Percentiles rank a stretch among this genome's conserved stretches.
phyloP scores from a whole-genome alignment of 2,797 vertebrate species.

The Cyclura pinguis region DNA sequence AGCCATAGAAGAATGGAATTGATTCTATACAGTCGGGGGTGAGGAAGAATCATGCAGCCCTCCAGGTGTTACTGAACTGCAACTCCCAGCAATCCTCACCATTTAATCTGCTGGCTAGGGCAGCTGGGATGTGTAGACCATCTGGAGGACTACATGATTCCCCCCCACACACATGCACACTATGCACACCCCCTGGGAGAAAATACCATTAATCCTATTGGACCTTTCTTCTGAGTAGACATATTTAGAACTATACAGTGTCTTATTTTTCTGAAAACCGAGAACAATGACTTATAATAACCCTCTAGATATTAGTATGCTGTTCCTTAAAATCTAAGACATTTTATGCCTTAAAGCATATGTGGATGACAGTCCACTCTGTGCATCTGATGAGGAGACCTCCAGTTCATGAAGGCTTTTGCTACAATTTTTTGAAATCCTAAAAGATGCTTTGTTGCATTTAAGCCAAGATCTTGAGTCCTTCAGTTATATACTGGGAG shows the following conservation, averaged over 20 bases:
- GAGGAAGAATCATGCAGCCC: too few species aligned
- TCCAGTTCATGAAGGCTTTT: background rate
- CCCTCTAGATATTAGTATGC: background rate
- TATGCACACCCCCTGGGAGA: too few species aligned
- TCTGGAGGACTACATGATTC: too few species aligned
- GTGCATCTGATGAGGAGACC: background rate
- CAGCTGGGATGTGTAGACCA: too few species aligned
- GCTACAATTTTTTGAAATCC: background rate
- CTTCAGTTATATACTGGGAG: background rate
- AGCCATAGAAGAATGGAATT: background rate
- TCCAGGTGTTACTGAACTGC: too few species aligned
- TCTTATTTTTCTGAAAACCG: slow-evolving; percentile 4
- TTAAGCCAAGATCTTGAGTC: background rate
- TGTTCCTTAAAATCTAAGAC: background rate
- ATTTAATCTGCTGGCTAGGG: too few species aligned
- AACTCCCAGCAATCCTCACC: too few species aligned
- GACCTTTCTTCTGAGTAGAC: background rate
- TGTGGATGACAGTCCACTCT: background rate
- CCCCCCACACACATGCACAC: too few species aligned
- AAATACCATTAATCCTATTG: too few species aligned
- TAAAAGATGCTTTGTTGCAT: background rate
- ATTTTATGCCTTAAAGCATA: background rate
- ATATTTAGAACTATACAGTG: background rate
- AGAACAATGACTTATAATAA: background rate
- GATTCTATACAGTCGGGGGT: background rate